phyloP scores from a whole-genome alignment of 2,888 invertebrate species.

The Dimorphilus gyrociliatus region DNA sequence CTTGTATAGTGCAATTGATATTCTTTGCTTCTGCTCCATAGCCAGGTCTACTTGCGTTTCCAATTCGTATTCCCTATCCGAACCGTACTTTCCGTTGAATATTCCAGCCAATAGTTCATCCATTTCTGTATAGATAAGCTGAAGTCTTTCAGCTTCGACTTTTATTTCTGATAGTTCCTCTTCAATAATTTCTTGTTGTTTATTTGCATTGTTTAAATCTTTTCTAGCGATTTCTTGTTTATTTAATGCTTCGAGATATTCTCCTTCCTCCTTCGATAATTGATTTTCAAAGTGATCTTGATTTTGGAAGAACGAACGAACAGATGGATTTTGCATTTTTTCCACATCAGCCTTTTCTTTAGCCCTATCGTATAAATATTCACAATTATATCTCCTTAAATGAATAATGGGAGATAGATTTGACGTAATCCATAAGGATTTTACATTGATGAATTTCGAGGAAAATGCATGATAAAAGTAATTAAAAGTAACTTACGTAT shows the following conservation, averaged over 20 bases:
- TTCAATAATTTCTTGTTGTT: conserved; percentile 24
- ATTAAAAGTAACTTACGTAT: no score
- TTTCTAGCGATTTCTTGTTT: conserved; percentile 37
- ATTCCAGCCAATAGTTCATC: conserved; percentile 39
- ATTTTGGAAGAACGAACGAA: conserved; percentile 31
- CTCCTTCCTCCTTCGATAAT: conserved; percentile 36
- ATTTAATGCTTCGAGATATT: conserved; percentile 37
- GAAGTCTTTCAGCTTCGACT: conserved; percentile 32
- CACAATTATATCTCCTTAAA: no score
- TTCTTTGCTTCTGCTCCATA: conserved; percentile 39
- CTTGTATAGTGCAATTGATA: conserved; percentile 42
- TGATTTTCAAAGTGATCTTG: conserved; percentile 30
- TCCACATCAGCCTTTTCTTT: conserved; percentile 38
- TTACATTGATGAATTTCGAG: no score
- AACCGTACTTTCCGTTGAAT: conserved; percentile 43
- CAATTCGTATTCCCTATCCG: conserved; percentile 40
- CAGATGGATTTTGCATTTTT: conserved; percentile 32
- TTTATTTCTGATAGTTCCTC: conserved; percentile 28
- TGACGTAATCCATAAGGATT: no score
- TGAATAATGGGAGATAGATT: no score
- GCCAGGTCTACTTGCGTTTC: conserved; percentile 40
- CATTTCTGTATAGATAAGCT: conserved; percentile 37
- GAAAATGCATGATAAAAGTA: no score
- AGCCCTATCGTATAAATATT: no score
- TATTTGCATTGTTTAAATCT: conserved; percentile 28